Evolutionary conservation across 2,113 vertebrate genomes (phyloP), one percentile per base, ranked within the genome.

Genomic region (Aythya baeri): DNA sequence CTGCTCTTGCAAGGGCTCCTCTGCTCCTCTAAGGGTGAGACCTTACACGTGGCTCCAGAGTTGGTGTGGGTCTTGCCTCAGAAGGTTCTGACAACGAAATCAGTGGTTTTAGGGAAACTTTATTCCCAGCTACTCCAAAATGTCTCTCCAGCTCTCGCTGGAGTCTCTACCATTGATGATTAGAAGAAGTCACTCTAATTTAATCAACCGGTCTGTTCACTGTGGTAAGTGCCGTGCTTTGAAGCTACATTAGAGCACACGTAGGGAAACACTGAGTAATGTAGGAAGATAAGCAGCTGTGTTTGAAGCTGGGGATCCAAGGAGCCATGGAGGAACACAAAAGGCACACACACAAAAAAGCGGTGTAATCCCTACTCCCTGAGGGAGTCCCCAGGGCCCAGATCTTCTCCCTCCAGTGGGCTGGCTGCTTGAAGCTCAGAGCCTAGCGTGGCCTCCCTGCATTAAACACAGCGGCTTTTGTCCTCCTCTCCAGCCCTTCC

Each of bases 121-220:
- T 83, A 65, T 77, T 78, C 81, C 49, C 73, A 93, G 61, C 38
- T 88, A 31, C 43, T 61, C 88, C 88, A 75, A 41, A 86, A 54
- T 0, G 3, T 68, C 80, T 94, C 77, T 62, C 38, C 54, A 70
- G 58, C 29, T 59, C 71, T 93, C 0, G 0, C 38, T 49, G 46
- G 46, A 90, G 76, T 88, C 6, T 1, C 80, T 91, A 15, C 70
- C 83, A 63, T 63, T 73, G 88, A 81, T 10, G 16, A 94, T 92
- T 70, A 93, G 73, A 50, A 74, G 26, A 76, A 89, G 71, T 83
- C 11, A 9, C 71, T 95, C 61, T 89, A 70, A 58, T 91, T 86
- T 89, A 89, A 93, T 95, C 94, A 95, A 93, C 96, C 66, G n/a
- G 91, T 97, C 92, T 87, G 96, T 87, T 96, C 93, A 84, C 91